These are phyloP conservation scores for Spilarctia lutea DNA, from an alignment of 2,888 invertebrate genomes.

Conservation along the genomic window DNA sequence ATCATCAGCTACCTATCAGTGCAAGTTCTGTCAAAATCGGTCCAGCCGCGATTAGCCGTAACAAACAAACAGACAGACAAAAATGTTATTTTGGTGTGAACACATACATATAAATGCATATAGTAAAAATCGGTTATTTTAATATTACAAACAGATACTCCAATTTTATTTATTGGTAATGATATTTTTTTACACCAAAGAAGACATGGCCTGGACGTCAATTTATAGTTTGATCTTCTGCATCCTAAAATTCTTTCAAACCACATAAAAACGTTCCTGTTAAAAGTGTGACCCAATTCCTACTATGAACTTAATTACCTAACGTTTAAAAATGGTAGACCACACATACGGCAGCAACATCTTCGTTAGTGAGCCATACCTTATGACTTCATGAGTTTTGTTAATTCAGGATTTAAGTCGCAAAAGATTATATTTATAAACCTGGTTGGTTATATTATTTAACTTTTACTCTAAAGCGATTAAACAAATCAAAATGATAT, in stretches of 20 bases:
- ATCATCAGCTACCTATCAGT: too few relatives aligned
- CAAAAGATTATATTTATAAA: background rate
- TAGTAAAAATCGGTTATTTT: too few relatives aligned
- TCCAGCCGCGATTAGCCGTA: too few relatives aligned
- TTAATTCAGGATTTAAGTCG: background rate
- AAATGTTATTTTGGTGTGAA: too few relatives aligned
- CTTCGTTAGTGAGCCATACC: background rate
- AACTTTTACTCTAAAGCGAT: background rate
- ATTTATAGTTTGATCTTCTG: background rate
- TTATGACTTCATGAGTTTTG: background rate
- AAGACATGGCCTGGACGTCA: background rate
- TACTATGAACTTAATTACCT: background rate
- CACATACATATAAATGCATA: too few relatives aligned
- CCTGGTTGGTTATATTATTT: background rate
- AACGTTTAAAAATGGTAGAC: background rate
- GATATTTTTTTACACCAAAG: too few relatives aligned
- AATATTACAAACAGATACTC: too few relatives aligned
- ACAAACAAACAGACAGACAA: too few relatives aligned
- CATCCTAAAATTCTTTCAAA: background rate
- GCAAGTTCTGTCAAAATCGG: too few relatives aligned
- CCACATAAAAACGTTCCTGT: background rate
- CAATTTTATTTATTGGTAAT: too few relatives aligned
- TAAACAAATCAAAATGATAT: background rate
- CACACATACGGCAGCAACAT: background rate
- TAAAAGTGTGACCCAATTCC: background rate